Base-by-base conservation (phyloP, 1,140 invertebrate species). In the Drosophila athabasca region DNA sequence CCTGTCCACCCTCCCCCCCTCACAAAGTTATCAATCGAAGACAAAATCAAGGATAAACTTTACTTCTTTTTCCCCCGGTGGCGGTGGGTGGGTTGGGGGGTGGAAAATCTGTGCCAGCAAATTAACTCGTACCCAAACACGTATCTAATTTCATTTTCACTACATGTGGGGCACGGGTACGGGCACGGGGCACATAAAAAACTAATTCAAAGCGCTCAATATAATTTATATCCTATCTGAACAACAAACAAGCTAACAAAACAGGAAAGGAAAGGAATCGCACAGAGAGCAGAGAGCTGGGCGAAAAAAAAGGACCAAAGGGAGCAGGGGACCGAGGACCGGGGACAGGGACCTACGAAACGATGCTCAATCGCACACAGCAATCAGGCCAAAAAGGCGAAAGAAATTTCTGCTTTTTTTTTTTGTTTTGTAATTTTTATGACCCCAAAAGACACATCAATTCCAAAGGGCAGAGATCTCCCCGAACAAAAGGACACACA, bases 391-490 rank as follows among this genome's bases (percentile, higher is more conserved):
- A 75, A 78, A 83, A 88, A 87, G 79, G 83, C 79, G 60, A 83
- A 61, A 59, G 58, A 74, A 79, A 79, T 82, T 19, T 19, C 17
- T 19, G 17, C 17, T 26, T 0, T 24, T 5, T 24, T 24, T 24
- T 24, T 31, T 31, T 84, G 69, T 55, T 69, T 88, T 87, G 82
- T 87, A 88, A 87, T 87, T 87, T 87, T 88, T 88, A 87, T 87
- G 82, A 83, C 83, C 82, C 82, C 82, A 88, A 87, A 88, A 87
- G 82, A 87, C 82, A 87, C 82, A 87, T 87, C 82, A 87, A 87
- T 87, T 88, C 79, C 70, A 55, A 64, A 52, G 67, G 73, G 62
- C 68, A 66, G 69, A 76, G 31, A 31, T 31, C 31, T 61, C 71
- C 69, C 78, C 68, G 51, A 58, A 55, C 65, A 72, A 72, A 62